A percentile compares a stretch with the other conserved stretches of the same genome.
phyloP scores from a whole-genome alignment of 2,797 vertebrate genomes.

The Anguilla megastoma region DNA sequence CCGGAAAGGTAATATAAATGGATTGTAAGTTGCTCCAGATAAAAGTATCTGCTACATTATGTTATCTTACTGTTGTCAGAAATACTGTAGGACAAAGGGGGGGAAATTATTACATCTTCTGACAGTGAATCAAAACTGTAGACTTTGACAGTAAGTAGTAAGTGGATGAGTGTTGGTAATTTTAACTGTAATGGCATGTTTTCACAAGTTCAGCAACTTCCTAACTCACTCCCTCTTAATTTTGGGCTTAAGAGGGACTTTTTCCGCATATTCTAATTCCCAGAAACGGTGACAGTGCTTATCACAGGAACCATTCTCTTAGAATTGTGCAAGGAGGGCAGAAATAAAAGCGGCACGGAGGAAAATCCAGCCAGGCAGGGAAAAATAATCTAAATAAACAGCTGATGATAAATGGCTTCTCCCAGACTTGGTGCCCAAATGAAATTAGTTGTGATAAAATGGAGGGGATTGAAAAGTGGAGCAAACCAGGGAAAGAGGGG shows the following conservation, averaged over 20 bases:
- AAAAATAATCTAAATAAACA: constrained; percentile 28
- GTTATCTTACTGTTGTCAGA: constrained; percentile 2
- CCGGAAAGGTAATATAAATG: no score
- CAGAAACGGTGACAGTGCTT: background rate
- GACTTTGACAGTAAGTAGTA: background rate
- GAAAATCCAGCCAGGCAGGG: constrained; percentile 20
- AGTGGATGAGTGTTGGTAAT: background rate
- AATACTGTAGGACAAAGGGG: background rate
- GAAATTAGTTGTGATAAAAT: constrained; percentile 27
- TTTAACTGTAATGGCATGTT: background rate
- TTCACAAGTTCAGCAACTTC: background rate
- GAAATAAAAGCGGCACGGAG: background rate
- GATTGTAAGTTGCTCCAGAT: no score
- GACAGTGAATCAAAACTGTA: background rate
- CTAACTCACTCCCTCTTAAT: background rate
- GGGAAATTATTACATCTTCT: background rate
- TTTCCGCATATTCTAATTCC: constrained; percentile 13
- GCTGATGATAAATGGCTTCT: constrained; percentile 30
- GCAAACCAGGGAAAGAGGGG: background rate
- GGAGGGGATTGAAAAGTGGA: constrained; percentile 1
- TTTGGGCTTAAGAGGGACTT: background rate
- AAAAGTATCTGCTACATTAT: no score
- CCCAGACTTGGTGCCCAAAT: constrained; percentile 1
- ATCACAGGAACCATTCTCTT: constrained; percentile 21
- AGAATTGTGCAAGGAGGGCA: constrained; percentile 27